Evolutionary conservation across 2,797 vertebrate species (phyloP), one percentile per base, ranked within the genome.

Genomic region (Epinephelus coioides): DNA sequence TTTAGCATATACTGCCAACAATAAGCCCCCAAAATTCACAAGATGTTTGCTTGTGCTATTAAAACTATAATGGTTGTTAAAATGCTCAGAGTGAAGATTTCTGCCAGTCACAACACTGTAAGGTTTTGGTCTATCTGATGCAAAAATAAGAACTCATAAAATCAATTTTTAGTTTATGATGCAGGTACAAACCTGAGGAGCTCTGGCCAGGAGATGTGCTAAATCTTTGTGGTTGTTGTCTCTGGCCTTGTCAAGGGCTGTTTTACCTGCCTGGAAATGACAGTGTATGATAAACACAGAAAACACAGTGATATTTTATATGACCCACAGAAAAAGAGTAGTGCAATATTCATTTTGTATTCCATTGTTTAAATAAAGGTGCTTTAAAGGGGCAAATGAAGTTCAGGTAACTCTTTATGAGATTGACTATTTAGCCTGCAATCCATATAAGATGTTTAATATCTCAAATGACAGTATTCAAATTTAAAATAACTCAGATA

Each of bases 171-270:
- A n/a, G 9, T 5, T 44, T 10, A 8, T 50, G 17, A 27, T 54
- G 3, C 15, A 17, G 19, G 23, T 1, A 65, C 86, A 27, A 21
- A 98, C 97, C 96, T 98, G 97, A 67, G 96, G 96, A 62, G 96
- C 96, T 90, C 95, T 96, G 66, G 97, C 95, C 81, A 98, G 94
- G 3, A 98, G 94, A 34, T 97, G 91, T 0, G 96, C 95, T 55
- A 97, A 93, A 23, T 97, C 96, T 0, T 94, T 95, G 73, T 97
- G 96, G 79, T 97, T 95, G 82, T 96, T 95, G 62, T 96, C 95
- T 77, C 95, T 96, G 81, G 97, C 97, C 73, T 95, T 95, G 81
- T 98, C 97, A 71, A 98, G 91, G 0, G 97, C 96, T 19, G 96
- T 97, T 89, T 96, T 96, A 65, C 97, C 97, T 88, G 95, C 95